Percentiles rank a stretch among this genome's conserved stretches.
phyloP scores from a whole-genome alignment of 2,797 vertebrate species.

The Fringilla coelebs region DNA sequence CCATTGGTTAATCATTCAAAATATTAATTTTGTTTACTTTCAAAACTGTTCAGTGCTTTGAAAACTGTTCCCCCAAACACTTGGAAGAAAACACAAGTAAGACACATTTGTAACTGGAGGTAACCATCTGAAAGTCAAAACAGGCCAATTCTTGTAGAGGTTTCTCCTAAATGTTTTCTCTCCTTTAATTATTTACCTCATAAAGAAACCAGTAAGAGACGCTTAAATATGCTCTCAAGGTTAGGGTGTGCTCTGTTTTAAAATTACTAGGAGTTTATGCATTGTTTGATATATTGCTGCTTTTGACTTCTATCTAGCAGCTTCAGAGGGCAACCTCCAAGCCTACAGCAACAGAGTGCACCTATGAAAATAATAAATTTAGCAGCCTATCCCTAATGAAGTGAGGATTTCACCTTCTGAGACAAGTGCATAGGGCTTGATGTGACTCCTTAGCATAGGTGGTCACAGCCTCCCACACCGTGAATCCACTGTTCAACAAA shows the following conservation, averaged over 20 bases:
- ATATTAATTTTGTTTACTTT: neutral
- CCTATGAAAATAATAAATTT: neutral
- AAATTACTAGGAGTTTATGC: neutral
- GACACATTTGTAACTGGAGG: neutral
- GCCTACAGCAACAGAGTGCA: neutral
- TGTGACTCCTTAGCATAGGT: neutral
- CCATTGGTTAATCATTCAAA: neutral
- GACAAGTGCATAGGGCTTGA: neutral
- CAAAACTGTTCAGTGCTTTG: neutral
- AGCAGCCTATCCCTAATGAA: neutral
- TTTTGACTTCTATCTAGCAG: neutral
- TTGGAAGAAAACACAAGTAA: neutral
- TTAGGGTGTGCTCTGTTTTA: neutral
- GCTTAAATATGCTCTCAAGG: neutral
- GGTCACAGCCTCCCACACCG: neutral
- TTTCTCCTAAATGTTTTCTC: slow-evolving; percentile 15
- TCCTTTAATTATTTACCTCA: slow-evolving; percentile 60
- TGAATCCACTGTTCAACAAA: neutral
- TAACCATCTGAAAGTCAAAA: neutral
- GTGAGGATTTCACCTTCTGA: neutral
- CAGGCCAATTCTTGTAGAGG: neutral
- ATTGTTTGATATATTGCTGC: neutral
- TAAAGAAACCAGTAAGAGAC: neutral
- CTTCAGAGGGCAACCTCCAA: neutral
- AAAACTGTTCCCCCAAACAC: neutral